Base-by-base conservation (phyloP, 2,113 vertebrate genomes). In the Carassius gibelio region DNA sequence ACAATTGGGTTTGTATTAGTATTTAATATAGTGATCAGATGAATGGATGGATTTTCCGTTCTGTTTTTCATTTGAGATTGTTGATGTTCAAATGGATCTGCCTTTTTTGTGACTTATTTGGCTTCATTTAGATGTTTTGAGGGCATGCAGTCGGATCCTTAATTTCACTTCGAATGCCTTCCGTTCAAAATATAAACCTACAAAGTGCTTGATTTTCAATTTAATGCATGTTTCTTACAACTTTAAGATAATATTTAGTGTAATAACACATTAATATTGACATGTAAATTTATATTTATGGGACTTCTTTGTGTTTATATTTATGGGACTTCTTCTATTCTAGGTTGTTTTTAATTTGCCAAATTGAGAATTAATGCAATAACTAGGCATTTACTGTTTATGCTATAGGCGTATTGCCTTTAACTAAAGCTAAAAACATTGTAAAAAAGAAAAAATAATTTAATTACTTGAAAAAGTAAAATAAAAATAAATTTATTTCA, bases 141-240 rank as follows among this genome's bases (percentile, higher is more conserved):
- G 23, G 17, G 50, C 52, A 74, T 83, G 75, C 45, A 64, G 42
- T 64, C 36, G 30, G 21, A 23, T 34, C 36, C 75, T 38, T 50
- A 55, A 36, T 52, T 50, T 19, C 42, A 15, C 36, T 34, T 81
- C 13, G 23, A 42, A 84, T 55, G 75, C 83, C 42, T 85, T 85
- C 34, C 8, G 6, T 71, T 23, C 23, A 9, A n/a, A 66, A 8
- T 55, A 36, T 26, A 45, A 26, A 57, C 23, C 23, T 66, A 75
- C 21, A 45, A 80, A 81, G 76, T 81, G 69, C 50, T 77, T 38
- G 52, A 71, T 48, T 84, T 75, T 81, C 69, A 48, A 75, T 76
- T 82, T 69, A 34, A 81, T 59, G 69, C 59, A 82, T 84, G 83
- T 48, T 76, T 42, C 17, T 87, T 75, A 74, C 8, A 38, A 23